Evolutionary conservation across 2,113 vertebrate species (phyloP).

Genomic region (Phylloscopus whistleri): DNA sequence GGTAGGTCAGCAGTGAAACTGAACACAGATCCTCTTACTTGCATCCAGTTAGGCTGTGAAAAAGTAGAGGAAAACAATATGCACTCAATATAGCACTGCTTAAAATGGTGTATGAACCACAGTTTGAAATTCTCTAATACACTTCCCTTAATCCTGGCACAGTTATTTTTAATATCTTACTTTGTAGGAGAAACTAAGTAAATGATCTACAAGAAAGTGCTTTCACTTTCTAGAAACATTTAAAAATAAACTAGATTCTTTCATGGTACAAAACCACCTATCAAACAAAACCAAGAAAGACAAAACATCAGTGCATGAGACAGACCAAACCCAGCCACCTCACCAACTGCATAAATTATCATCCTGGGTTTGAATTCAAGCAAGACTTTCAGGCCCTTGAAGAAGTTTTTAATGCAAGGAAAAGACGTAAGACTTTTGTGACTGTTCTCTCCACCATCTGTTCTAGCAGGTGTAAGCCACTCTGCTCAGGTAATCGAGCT

Average conservation of each 20-base stretch:
- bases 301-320: accelerated
- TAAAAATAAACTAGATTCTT: not conserved
- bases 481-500: not conserved
- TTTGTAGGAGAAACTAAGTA: not conserved
- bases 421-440: not conserved
- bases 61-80: not conserved
- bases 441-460: not conserved
- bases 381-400: not conserved
- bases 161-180: not conserved
- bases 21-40: not conserved
- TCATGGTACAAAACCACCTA: not conserved
- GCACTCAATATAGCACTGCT: not conserved
- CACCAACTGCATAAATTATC: not conserved
- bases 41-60: not conserved
- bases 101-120: not conserved
- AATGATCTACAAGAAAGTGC: not conserved
- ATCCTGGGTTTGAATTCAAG: not conserved
- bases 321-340: not conserved
- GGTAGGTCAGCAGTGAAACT: not conserved
- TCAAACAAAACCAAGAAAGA: not conserved
- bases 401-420: not conserved
- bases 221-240: not conserved
- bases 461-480: not conserved
- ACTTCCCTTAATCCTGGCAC: not conserved
- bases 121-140: not conserved